These are phyloP conservation scores for Leptopilina syphax DNA, from an alignment of 2,888 invertebrate species.

Conservation along the genomic window DNA sequence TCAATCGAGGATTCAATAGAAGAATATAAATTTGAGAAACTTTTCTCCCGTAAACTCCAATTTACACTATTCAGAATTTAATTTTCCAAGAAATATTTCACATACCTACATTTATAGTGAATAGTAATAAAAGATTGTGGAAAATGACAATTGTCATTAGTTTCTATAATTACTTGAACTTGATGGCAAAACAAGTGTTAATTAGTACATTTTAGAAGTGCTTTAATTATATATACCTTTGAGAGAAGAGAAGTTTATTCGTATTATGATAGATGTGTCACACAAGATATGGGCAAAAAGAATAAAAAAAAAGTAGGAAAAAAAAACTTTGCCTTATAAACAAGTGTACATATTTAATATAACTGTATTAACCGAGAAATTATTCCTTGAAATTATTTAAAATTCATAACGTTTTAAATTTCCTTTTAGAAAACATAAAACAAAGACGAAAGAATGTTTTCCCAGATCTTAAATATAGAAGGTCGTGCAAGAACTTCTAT, in stretches of 20 bases:
- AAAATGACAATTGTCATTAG: conserved; percentile 13
- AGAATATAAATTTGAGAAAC: too few relatives aligned
- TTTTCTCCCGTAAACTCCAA: too few relatives aligned
- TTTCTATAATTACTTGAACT: background rate
- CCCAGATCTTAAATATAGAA: conserved; percentile 1
- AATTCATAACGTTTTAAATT: background rate
- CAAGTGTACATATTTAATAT: background rate
- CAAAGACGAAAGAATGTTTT: conserved; percentile 7
- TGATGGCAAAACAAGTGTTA: conserved; percentile 31
- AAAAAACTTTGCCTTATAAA: background rate
- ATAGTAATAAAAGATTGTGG: background rate
- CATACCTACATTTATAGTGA: background rate
- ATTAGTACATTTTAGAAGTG: background rate
- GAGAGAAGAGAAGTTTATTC: background rate
- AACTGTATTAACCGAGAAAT: conserved; percentile 9
- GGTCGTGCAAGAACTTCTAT: conserved; percentile 13
- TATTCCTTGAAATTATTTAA: conserved; percentile 19
- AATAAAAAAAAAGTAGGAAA: too few relatives aligned
- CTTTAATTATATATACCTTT: background rate
- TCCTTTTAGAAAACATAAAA: background rate
- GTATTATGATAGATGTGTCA: conserved; percentile 5
- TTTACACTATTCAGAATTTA: background rate
- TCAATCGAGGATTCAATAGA: too few relatives aligned
- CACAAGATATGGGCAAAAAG: conserved; percentile 13
- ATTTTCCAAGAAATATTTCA: conserved; percentile 1